Conservation (phyloP, 2,888 invertebrate genomes). For the Disparrhopalites patrizii region DNA sequence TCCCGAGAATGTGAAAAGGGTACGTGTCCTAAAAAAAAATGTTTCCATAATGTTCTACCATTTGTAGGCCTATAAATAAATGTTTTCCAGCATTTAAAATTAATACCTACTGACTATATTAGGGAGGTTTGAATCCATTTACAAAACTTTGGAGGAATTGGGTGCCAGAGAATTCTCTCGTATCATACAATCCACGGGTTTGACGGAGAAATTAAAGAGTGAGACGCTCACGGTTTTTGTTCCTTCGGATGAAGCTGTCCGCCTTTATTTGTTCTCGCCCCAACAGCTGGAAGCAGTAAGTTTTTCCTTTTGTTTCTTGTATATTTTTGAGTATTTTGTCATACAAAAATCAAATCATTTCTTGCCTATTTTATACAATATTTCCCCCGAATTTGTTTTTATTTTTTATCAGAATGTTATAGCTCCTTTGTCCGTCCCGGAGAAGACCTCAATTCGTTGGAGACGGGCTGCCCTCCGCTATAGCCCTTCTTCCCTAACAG, state of each 20-base stretch:
- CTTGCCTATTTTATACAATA: background rate
- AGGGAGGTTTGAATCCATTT: constrained; percentile 59
- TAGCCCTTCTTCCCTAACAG: too few relatives aligned
- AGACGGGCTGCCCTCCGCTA: too few relatives aligned
- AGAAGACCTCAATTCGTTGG: too few relatives aligned
- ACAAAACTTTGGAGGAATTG: constrained; percentile 59
- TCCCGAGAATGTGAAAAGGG: constrained; percentile 55
- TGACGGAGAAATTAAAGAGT: constrained; percentile 55
- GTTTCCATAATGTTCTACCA: too few relatives aligned
- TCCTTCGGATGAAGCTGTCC: constrained; percentile 54
- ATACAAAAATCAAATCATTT: too few relatives aligned
- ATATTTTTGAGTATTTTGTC: background rate
- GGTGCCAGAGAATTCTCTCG: constrained; percentile 60
- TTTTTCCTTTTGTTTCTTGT: background rate
- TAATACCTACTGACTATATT: constrained; percentile 11
- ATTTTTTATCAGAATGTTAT: background rate
- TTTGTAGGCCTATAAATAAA: background rate
- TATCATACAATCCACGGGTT: constrained; percentile 56
- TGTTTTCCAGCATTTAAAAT: background rate
- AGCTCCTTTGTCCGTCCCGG: background rate
- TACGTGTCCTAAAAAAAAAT: constrained; percentile 48
- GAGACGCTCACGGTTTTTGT: constrained; percentile 58
- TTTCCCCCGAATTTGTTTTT: background rate
- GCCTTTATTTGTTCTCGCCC: constrained; percentile 47
- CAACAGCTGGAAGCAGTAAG: background rate